Evolutionary conservation across 1,140 invertebrate species (phyloP), one percentile per base, ranked within the genome.

Genomic region (Ips nitidus): DNA sequence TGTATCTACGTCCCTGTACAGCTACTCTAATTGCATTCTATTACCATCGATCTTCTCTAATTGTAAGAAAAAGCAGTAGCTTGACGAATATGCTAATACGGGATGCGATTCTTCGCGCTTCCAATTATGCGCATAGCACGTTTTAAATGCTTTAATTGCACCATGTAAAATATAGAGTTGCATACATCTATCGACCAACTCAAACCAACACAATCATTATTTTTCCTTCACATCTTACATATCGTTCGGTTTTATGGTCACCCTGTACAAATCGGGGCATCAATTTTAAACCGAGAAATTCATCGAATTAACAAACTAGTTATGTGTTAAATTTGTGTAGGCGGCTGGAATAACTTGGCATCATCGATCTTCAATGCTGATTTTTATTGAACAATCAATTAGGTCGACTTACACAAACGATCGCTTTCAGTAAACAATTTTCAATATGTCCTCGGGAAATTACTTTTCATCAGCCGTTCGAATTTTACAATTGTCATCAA

Each of bases 341-440:
- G 65, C 53, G 65, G 55, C 65, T 6, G 39, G 56, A 47, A 47
- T 52, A 58, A 66, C 59, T 53, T 52, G n/a, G 36, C 55, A 56
- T 66, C 55, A 66, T 58, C 56, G 56, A 66, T 66, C 56, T 57
- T 58, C 41, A 43, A 59, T 66, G 63, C 63, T 55, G 63, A 66
- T 66, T 66, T 66, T 66, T 66, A 66, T 66, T 52, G 53, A 56
- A 66, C 70, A 71, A 71, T 59, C 53, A 71, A 60, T 66, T 71
- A 22, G 38, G 47, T 52, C 50, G 45, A n/a, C 63, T 39, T 56
- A 66, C 36, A 66, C 52, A 53, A 66, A 55, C 47, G 61, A 5
- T 41, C 47, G 47, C 53, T 63, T 63, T 52, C 4, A 41, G 8
- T 63, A 63, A 63, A 63, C 43, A 50, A 2, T 62, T 62, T 58